Evolutionary conservation across 2,113 vertebrate genomes (phyloP), one percentile per base, ranked within the genome.

Genomic region (Alosa alosa): DNA sequence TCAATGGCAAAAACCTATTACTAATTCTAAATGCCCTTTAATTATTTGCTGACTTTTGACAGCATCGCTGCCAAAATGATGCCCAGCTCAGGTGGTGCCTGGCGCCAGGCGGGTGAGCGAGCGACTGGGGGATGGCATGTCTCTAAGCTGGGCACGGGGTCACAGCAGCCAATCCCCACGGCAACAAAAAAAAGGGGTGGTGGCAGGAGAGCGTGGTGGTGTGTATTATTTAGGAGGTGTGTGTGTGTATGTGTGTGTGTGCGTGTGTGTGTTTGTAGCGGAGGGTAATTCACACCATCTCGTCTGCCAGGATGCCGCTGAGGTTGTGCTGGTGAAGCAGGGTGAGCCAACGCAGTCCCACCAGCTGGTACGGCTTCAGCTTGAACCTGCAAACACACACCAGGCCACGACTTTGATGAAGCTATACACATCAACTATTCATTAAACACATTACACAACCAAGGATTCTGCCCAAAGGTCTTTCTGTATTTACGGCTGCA

Each of bases 281-380:
- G 72, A 39, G 72, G 25, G 72, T 78, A 36, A 83, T 68, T 41
- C 94, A 94, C 90, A 97, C 96, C 97, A 97, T 97, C 94, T 97
- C 97, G 92, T 97, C 96, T 87, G 96, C 97, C 89, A 97, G 93
- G 92, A 97, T 97, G 46, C 96, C 96, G 87, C 96, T 97, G 49
- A 97, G 91, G 64, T 95, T 91, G 5, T 97, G 96, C 81, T 96
- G 95, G 92, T 97, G 94, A 49, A 97, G 92, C 81, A 97, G 88
- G 1, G 94, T 93, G 90, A 97, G 92, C 97, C 97, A 97, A 86
- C 97, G 97, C 91, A 97, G 92, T 86, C 96, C 97, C 86, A 97
- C 95, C 89, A 96, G 95, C 94, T 97, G 97, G 90, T 97, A 97
- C 0, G 97, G 96, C 89, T 97, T 97, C 50, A 97, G 94, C 86